Evolutionary conservation across 2,888 invertebrate species (phyloP).

Genomic region (Norana najaformis): DNA sequence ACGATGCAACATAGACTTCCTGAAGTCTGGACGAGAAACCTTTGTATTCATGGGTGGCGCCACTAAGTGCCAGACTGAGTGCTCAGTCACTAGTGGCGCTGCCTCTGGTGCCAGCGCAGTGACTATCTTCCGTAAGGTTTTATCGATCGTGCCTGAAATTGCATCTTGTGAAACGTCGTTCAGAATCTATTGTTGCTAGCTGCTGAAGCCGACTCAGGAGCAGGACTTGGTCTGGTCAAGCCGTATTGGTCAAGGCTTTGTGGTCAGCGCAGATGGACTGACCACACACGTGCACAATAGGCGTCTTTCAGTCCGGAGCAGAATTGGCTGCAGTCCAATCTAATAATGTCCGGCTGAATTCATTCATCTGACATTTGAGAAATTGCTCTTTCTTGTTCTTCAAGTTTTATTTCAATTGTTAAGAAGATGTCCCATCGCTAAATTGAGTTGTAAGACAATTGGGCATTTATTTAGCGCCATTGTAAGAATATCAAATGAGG

Average conservation of each 20-base stretch:
- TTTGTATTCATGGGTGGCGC: neutral
- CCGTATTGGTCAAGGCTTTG: neutral
- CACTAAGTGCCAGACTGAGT: slow-evolving; percentile 4
- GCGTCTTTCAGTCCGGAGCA: neutral
- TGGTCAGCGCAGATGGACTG: neutral
- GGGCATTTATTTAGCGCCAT: neutral
- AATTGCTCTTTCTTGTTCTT: neutral
- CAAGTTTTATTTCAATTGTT: neutral
- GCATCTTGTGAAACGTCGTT: slow-evolving; percentile 13
- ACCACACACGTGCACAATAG: neutral
- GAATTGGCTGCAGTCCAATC: neutral
- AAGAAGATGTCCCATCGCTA: neutral
- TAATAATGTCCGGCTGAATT: neutral
- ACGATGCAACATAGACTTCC: too few relatives aligned
- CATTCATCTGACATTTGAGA: too few relatives aligned
- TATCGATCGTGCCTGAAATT: slow-evolving; percentile 13
- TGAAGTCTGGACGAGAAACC: too few relatives aligned
- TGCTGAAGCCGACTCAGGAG: neutral
- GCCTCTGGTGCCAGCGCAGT: neutral
- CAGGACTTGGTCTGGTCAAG: neutral
- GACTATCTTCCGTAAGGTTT: neutral
- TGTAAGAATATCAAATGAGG: neutral
- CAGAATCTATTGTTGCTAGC: neutral
- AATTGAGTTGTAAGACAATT: neutral
- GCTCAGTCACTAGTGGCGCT: slow-evolving; percentile 4